These are phyloP conservation scores for Epinephelus lanceolatus DNA, from an alignment of 2,113 vertebrate species.

Conservation along the genomic window DNA sequence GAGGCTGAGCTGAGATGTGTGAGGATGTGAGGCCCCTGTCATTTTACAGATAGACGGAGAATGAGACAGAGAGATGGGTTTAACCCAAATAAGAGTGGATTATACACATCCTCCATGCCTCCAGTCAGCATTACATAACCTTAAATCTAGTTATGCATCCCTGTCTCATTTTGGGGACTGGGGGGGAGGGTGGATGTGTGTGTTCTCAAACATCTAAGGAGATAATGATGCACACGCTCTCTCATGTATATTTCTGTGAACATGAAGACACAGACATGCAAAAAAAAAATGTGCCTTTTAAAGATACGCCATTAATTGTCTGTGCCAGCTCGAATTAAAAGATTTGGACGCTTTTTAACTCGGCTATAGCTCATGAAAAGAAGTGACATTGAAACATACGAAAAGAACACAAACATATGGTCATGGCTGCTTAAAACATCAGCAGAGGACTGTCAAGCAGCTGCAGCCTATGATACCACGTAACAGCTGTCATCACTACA, in stretches of 20 bases:
- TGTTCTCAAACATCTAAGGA: constrained; percentile 57
- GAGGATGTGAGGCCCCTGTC: constrained; percentile 61
- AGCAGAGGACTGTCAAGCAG: constrained; percentile 55
- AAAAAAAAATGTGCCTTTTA: not conserved
- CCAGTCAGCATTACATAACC: constrained; percentile 83
- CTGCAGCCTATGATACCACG: constrained; percentile 55
- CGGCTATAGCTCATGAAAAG: not conserved
- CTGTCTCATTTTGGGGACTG: constrained; percentile 70
- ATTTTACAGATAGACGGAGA: constrained; percentile 56
- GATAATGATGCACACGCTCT: constrained; percentile 35
- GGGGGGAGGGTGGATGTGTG: not conserved
- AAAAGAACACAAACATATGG: constrained; percentile 54
- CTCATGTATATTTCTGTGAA: constrained; percentile 8
- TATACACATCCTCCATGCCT: constrained; percentile 78
- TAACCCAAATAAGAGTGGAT: constrained; percentile 82
- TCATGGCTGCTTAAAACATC: constrained; percentile 53
- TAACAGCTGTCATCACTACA: constrained; percentile 59
- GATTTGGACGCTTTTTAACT: not conserved
- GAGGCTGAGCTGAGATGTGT: constrained; percentile 54
- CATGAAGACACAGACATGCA: constrained; percentile 8
- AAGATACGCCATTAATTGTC: not conserved
- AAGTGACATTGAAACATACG: constrained; percentile 5
- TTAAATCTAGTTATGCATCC: constrained; percentile 83
- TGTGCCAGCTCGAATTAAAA: not conserved
- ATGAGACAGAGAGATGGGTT: constrained; percentile 69